Evolutionary conservation across 2,113 vertebrate species (phyloP).

Genomic region (Phylloscopus whistleri): DNA sequence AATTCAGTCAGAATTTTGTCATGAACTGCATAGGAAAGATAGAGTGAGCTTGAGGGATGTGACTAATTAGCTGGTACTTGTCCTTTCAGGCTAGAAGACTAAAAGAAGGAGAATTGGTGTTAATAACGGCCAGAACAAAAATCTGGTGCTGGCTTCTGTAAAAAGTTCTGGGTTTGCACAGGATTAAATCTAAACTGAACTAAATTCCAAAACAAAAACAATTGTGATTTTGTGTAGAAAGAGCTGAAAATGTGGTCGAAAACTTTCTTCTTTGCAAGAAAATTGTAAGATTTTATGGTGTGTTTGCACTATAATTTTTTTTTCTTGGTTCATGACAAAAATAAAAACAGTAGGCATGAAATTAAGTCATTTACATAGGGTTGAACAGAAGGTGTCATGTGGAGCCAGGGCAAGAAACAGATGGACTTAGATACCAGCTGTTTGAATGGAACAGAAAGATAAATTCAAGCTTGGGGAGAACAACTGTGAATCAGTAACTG

Average conservation of each 20-base stretch:
- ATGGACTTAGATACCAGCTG: neutral
- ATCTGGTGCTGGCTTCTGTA: accelerated
- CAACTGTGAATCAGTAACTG: neutral
- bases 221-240: neutral
- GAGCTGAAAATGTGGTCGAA: neutral
- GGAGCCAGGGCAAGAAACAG: neutral
- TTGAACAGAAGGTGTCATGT: neutral
- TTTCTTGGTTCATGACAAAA: neutral
- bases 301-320: neutral
- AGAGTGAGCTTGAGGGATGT: neutral
- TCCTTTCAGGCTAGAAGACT: neutral
- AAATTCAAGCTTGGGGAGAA: neutral
- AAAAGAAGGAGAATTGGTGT: neutral
- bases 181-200: neutral
- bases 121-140: neutral
- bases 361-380: neutral
- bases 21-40: neutral
- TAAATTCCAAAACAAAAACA: neutral
- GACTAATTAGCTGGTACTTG: neutral
- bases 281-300: neutral
- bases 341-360: neutral
- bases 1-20: neutral
- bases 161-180: neutral
- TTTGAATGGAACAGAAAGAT: neutral
- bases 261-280: neutral